Evolutionary conservation across 30 jellyfish, hydroid and myxozoan genomes (phyloP), one percentile per base, ranked within the genome.

Genomic region (Aurelia coerulea): DNA sequence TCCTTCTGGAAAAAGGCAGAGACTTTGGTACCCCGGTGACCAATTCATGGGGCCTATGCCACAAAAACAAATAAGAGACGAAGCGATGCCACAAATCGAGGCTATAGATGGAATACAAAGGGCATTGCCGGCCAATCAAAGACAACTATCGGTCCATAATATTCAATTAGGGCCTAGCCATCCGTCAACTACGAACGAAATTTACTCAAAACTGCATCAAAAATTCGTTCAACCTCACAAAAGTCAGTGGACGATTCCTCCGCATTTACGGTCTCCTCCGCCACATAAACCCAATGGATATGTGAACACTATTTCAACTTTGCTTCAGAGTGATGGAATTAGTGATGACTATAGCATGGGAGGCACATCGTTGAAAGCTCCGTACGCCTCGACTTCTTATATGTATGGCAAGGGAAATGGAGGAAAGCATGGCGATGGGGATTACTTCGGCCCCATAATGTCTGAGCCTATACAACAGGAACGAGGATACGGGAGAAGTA

Each of bases 11-110:
- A 84, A 84, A 37, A 65, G 93, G 17, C 93, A 84, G 35, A 73
- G 67, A 32, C 87, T 84, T 64, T 84, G 93, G 93, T 84, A 58
- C 64, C 93, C 93, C 15, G 93, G 93, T 11, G 80, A 74, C 71
- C 75, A 46, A 23, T 32, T 41, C 13, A 59, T 59, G 16, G 81
- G 18, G 39, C 51, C 81, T 10, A 65, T 42, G 31, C 18, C 65
- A 8, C 33, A 56, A 59, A 50, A 46, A 33, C 42, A 8, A 62
- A 50, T 74, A 4, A 49, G 4, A 52, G 72, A 74, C 17, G 85
- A 56, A 15, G 35, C 37, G 9, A 68, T 41, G 52, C 72, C 37
- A 8, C 50, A 23, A 46, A 17, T 51, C 79, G 59, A n/a, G 14
- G 15, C 58, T 41, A 64, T 34, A 9, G 78, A 35, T 62, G 78